Evolutionary conservation across 2,113 vertebrate species (phyloP).

Genomic region (Paralichthys olivaceus): DNA sequence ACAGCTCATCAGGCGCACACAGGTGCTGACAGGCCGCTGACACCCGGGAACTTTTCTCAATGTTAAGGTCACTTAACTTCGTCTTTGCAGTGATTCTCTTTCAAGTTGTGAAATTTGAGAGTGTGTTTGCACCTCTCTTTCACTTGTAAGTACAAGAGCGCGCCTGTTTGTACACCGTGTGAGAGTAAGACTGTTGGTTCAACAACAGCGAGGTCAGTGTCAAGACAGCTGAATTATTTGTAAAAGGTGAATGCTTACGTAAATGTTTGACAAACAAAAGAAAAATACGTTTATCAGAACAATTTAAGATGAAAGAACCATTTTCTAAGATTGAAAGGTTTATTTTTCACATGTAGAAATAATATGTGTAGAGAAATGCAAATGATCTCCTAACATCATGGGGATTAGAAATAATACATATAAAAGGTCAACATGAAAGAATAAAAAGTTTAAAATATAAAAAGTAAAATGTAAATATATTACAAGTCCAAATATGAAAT

Average conservation of each 20-base stretch:
- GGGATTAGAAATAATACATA: background rate
- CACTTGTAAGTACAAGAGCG: slow-evolving; percentile 22
- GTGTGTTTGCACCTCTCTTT: slow-evolving; percentile 27
- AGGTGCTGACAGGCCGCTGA: slow-evolving; percentile 52
- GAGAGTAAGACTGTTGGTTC: background rate
- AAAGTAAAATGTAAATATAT: background rate
- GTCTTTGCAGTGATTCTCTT: slow-evolving; percentile 28
- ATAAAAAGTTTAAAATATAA: background rate
- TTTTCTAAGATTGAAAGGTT: background rate
- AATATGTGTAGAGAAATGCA: background rate
- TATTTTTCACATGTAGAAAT: background rate
- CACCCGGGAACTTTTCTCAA: slow-evolving; percentile 47
- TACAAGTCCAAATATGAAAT: background rate
- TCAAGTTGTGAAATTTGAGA: slow-evolving; percentile 21
- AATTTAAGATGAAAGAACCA: background rate
- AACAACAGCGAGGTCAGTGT: background rate
- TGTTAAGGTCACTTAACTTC: slow-evolving; percentile 52
- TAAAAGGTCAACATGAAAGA: background rate
- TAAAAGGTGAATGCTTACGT: background rate
- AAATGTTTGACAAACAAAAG: background rate
- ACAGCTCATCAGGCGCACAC: slow-evolving; percentile 23
- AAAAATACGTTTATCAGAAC: background rate
- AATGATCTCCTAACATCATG: background rate
- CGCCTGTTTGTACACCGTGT: background rate
- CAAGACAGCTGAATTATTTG: too few species aligned